Base-by-base conservation (phyloP, 2,113 vertebrate species). In the Dissostichus mawsoni region DNA sequence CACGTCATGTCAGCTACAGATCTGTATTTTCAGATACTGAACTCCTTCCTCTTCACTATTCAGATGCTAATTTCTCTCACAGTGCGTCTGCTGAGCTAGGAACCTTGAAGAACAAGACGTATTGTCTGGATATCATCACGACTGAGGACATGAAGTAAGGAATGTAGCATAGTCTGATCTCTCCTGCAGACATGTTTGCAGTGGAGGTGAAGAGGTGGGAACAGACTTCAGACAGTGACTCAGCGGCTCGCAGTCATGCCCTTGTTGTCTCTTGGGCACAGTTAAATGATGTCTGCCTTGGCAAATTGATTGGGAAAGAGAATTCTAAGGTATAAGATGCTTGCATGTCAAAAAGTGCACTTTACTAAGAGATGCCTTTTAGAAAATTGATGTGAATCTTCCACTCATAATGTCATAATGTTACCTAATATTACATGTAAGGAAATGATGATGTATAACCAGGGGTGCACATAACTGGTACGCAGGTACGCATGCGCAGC, bases 51-150 rank as follows among this genome's bases (percentile, higher is more conserved):
- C 50, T 50, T 78, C 44, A 2, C 13, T 25, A 50, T 55, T 76
- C 48, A 78, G 70, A 72, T 69, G 3, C 41, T 63, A 65, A 64
- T 33, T 70, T 67, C 57, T 33, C 70, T 29, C 68, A 51, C 51
- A 29, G 77, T 77, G 69, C 7, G 56, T 80, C 80, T 79, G 76
- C 85, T 79, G 62, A 77, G 62, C 76, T 78, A 71, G 73, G 82
- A 88, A 81, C 63, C 70, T 67, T 77, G 74, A 71, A 84, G 80
- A 91, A 93, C 88, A 93, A 92, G 85, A 85, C 47, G 71, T 72
- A 87, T 92, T 89, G 90, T 93, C 92, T 94, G 91, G 92, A 89
- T 90, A 79, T 74, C 81, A 93, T 95, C 90, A 93, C 65, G 74
- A 88, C 77, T 84, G 84, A 93, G 78, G 88, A 92, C 87, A 94